Conservation (phyloP, 2,113 vertebrate species). For the Daubentonia madagascariensis region DNA sequence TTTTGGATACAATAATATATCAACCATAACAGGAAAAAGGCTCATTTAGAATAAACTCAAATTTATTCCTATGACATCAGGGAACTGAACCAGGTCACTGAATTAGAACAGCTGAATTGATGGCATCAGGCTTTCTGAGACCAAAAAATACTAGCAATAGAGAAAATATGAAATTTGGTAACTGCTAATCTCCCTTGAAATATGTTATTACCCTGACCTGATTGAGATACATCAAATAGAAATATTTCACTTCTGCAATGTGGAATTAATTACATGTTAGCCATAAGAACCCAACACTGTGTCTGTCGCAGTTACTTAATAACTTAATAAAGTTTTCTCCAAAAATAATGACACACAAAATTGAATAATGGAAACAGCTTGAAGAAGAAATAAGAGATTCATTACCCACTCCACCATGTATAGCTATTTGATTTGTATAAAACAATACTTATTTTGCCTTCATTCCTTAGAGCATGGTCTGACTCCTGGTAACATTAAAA, state of each 20-base stretch:
- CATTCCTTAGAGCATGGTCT: neutral
- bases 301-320: neutral
- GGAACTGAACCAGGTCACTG: neutral
- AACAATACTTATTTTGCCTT: neutral
- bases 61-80: neutral
- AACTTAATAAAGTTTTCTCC: neutral
- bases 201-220: neutral
- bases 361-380: neutral
- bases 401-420: neutral
- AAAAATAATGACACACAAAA: neutral
- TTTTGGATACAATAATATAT: neutral
- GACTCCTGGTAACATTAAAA: neutral
- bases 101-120: neutral
- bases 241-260: neutral
- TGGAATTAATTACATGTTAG: neutral
- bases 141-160: neutral
- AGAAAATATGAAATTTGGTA: neutral
- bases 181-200: neutral
- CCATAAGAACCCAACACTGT: neutral
- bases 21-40: neutral
- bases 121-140: neutral
- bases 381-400: neutral
- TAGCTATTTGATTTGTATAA: neutral
- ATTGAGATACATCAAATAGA: neutral
- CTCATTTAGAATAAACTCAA: neutral